These are phyloP conservation scores for Phymanthus crucifer DNA, from an alignment of 92 coral and sea anemone genomes.

Conservation along the genomic window DNA sequence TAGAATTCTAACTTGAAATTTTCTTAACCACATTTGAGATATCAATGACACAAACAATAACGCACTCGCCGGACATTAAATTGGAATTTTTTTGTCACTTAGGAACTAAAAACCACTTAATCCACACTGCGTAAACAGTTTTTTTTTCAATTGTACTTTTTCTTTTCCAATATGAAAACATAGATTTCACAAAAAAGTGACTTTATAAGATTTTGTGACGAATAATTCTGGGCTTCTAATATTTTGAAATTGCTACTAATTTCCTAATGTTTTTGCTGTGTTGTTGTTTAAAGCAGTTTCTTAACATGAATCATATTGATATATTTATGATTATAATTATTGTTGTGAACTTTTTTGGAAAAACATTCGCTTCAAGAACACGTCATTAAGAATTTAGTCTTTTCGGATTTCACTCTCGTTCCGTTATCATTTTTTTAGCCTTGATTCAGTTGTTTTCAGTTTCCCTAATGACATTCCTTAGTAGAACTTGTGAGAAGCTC, in stretches of 20 bases:
- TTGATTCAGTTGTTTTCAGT: background rate
- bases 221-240: background rate
- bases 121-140: background rate
- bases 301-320: background rate
- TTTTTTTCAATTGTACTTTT: background rate
- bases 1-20: background rate
- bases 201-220: background rate
- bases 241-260: background rate
- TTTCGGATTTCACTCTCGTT: background rate
- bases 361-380: background rate
- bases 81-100: background rate
- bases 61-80: background rate
- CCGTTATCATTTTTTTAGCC: background rate
- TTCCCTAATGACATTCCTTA: background rate
- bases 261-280: background rate
- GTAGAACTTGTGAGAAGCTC: background rate
- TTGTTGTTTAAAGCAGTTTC: background rate
- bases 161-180: no score
- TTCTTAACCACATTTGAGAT: background rate
- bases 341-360: background rate
- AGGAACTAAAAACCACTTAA: background rate
- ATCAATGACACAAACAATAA: background rate
- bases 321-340: background rate
- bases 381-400: background rate
- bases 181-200: background rate